phyloP scores from a whole-genome alignment of 1,140 invertebrate genomes.

The Hyposmocoma kahamanoa region DNA sequence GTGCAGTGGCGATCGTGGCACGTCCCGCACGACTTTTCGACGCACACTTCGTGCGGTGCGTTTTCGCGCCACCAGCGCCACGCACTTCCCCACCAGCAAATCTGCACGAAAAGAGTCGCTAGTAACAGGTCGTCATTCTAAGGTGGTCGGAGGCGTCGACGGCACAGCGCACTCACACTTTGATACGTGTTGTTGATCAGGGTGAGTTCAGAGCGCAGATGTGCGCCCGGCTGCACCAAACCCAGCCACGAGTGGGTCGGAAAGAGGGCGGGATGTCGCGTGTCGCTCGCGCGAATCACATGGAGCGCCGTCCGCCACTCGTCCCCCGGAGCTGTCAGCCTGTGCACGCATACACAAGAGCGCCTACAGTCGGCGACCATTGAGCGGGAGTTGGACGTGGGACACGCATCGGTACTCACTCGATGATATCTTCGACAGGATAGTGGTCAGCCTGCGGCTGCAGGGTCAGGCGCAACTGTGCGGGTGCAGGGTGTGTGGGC shows the following conservation, averaged over 20 bases:
- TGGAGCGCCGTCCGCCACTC: conserved; percentile 24
- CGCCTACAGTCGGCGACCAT: too few species aligned
- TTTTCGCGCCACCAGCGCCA: conserved; percentile 30
- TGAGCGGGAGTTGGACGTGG: too few species aligned
- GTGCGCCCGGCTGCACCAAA: conserved; percentile 25
- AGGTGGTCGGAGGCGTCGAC: too few species aligned
- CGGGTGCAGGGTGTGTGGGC: too few species aligned
- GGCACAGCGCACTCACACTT: conserved; percentile 29
- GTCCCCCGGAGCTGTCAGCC: conserved; percentile 17
- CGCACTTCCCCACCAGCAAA: conserved; percentile 26
- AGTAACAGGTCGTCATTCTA: neutral
- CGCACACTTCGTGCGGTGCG: conserved; percentile 12
- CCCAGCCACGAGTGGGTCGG: conserved; percentile 31
- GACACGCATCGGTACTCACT: too few species aligned
- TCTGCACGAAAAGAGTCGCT: conserved; percentile 17
- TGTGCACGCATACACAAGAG: too few species aligned
- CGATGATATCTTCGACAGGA: too few species aligned
- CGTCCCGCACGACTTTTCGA: conserved; percentile 14
- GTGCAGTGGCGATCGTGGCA: conserved; percentile 28
- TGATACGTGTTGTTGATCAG: conserved; percentile 36
- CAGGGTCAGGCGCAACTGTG: too few species aligned
- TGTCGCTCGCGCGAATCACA: conserved; percentile 18
- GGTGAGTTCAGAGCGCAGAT: conserved; percentile 14
- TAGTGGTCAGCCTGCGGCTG: too few species aligned
- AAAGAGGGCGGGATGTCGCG: conserved; percentile 19